These are phyloP conservation scores for Monoplex corrugatus DNA, from an alignment of 2,888 invertebrate species.

Conservation along the genomic window DNA sequence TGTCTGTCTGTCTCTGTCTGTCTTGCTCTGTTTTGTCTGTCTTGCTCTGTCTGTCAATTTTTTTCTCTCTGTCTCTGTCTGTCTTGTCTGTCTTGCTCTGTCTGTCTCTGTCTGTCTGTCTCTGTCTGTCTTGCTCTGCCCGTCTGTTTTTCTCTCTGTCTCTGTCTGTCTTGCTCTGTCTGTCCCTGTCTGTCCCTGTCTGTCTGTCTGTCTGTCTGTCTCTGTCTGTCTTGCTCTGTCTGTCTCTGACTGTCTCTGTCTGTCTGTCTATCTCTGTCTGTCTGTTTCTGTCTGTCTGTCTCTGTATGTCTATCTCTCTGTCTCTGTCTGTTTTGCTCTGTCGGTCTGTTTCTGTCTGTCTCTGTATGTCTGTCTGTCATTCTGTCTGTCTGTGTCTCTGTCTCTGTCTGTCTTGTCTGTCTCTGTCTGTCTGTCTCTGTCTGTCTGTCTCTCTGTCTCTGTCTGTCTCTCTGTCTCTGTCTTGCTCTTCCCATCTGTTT, in stretches of 20 bases:
- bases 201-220: neutral
- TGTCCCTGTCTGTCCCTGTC: neutral
- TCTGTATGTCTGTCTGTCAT: neutral
- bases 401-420: slow-evolving; percentile 8
- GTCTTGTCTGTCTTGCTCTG: neutral
- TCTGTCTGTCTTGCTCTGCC: slow-evolving; percentile 6
- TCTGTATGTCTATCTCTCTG: neutral
- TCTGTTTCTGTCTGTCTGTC: neutral
- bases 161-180: slow-evolving; percentile 7
- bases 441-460: neutral
- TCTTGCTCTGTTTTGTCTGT: neutral
- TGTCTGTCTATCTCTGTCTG: too few relatives aligned
- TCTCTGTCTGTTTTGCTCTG: neutral
- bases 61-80: neutral
- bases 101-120: neutral
- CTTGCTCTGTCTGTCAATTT: neutral
- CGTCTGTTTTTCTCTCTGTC: neutral
- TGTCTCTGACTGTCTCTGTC: neutral
- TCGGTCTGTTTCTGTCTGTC: neutral
- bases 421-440: neutral
- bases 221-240: neutral
- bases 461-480: too few relatives aligned
- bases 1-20: neutral
- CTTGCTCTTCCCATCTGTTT: neutral
- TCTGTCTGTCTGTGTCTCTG: neutral